Evolutionary conservation across 2,113 vertebrate genomes (phyloP).

Genomic region (Halichoeres trimaculatus): DNA sequence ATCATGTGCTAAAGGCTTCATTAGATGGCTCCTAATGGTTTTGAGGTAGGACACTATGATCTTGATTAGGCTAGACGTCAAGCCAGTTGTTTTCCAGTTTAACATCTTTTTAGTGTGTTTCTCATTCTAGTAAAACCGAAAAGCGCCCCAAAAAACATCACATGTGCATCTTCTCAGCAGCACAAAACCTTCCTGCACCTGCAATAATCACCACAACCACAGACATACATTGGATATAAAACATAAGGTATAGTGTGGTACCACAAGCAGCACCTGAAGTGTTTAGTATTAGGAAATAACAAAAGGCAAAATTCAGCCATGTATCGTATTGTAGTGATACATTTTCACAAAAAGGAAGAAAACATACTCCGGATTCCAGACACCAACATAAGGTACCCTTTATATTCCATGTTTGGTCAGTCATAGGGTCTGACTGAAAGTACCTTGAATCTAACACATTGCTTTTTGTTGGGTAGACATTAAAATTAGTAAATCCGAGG

Average conservation of each 20-base stretch:
- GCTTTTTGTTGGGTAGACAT: too few relatives aligned
- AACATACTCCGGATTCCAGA: conserved; percentile 15
- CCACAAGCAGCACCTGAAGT: background rate
- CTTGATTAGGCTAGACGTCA: too few relatives aligned
- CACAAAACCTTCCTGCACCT: background rate
- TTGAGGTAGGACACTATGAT: too few relatives aligned
- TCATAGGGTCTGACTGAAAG: background rate
- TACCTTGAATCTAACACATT: background rate
- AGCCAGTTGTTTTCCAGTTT: too few relatives aligned
- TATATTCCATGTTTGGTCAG: background rate
- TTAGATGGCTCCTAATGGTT: too few relatives aligned
- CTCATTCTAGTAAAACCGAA: too few relatives aligned
- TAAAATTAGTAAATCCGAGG: too few relatives aligned
- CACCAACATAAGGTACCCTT: background rate
- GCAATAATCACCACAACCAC: background rate
- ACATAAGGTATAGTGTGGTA: background rate
- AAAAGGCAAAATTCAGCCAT: background rate
- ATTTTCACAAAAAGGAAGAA: conserved; percentile 1
- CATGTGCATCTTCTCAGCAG: background rate
- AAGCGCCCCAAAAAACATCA: too few relatives aligned
- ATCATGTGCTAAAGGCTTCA: too few relatives aligned
- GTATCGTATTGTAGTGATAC: too few relatives aligned
- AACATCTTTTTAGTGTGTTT: too few relatives aligned
- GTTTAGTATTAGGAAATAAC: conserved; percentile 7
- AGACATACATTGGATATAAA: background rate